These are phyloP conservation scores for Adelognathus sp. DNA, from an alignment of 2,888 invertebrate species.

Conservation along the genomic window DNA sequence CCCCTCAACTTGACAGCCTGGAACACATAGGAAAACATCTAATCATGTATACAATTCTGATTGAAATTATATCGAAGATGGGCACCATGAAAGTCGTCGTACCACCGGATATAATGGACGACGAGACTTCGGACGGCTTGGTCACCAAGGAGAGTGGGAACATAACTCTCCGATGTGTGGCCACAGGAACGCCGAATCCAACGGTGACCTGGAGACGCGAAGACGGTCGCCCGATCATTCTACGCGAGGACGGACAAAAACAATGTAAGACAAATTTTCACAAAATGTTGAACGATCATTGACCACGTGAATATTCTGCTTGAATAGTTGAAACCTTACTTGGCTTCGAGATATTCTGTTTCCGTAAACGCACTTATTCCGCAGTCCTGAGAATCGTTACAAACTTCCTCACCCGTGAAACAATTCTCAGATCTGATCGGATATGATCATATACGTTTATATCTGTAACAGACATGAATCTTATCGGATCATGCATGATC, in stretches of 20 bases:
- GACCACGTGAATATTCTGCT: too few species aligned
- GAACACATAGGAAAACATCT: background rate
- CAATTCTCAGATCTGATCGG: too few species aligned
- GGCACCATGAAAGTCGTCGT: conserved; percentile 93
- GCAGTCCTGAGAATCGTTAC: too few species aligned
- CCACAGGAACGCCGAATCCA: conserved; percentile 92
- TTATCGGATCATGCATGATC: too few species aligned
- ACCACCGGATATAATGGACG: conserved; percentile 93
- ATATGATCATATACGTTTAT: too few species aligned
- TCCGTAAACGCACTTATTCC: too few species aligned
- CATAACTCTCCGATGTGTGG: conserved; percentile 89
- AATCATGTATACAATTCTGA: conserved; percentile 7
- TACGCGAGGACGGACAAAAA: conserved; percentile 85
- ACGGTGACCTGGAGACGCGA: conserved; percentile 91
- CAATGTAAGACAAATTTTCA: conserved; percentile 68
- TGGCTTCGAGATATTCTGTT: too few species aligned
- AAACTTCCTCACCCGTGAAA: too few species aligned
- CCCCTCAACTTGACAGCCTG: background rate
- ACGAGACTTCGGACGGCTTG: conserved; percentile 88
- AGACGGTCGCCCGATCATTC: conserved; percentile 88
- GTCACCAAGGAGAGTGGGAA: conserved; percentile 91
- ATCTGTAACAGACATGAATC: too few species aligned
- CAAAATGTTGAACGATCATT: background rate
- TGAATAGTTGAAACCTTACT: too few species aligned
- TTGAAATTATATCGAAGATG: conserved; percentile 84